phyloP scores from a whole-genome alignment of 2,888 invertebrate species.

The Smittia sp. region DNA sequence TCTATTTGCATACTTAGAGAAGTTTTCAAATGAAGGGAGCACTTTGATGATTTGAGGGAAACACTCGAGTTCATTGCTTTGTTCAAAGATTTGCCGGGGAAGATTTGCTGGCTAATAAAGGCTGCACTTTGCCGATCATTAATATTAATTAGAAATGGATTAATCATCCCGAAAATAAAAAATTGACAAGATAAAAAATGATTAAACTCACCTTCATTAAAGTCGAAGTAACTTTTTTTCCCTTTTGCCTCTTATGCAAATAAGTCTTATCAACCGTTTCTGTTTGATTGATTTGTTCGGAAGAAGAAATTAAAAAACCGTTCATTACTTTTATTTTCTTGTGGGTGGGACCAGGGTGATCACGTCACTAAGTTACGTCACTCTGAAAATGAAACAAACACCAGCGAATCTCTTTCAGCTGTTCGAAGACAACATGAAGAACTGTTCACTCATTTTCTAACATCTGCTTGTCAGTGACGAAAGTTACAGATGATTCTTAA shows the following conservation, averaged over 20 bases:
- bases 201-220: conserved; percentile 34
- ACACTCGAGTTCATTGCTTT: background rate
- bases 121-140: background rate
- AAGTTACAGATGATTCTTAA: no score
- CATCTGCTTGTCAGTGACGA: no score
- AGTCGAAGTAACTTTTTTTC: background rate
- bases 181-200: conserved; percentile 38
- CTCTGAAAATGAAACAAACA: no score
- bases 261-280: conserved; percentile 36
- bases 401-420: no score
- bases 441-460: no score
- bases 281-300: conserved; percentile 39
- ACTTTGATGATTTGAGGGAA: background rate
- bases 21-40: background rate
- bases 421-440: no score
- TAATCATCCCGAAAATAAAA: conserved; percentile 33
- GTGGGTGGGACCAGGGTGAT: background rate
- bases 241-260: conserved; percentile 34
- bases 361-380: no score
- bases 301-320: conserved; percentile 34
- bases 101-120: conserved; percentile 8
- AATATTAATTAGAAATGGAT: conserved; percentile 39
- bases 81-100: no score
- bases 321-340: conserved; percentile 32
- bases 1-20: conserved; percentile 36